phyloP scores from a whole-genome alignment of 2,797 vertebrate species.

The Ctenochaetus hawaiiensis region DNA sequence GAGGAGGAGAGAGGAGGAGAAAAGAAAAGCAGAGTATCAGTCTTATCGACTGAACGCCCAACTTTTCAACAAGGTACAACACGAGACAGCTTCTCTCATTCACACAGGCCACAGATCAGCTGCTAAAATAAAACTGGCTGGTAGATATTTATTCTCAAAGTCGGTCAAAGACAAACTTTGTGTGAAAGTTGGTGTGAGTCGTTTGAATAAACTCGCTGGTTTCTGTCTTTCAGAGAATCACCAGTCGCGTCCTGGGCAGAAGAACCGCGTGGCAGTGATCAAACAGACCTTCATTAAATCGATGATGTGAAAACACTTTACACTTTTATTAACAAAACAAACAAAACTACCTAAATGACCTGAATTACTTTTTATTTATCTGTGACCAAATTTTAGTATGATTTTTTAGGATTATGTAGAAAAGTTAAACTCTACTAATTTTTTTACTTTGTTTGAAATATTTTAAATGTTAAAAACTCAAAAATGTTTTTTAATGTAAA shows the following conservation, averaged over 20 bases:
- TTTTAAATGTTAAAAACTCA: constrained; percentile 11
- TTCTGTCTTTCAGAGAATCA: constrained; percentile 76
- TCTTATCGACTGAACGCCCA: constrained; percentile 90
- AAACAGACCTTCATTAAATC: constrained; percentile 2
- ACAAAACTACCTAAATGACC: constrained; percentile 37
- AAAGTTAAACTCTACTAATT: constrained; percentile 9
- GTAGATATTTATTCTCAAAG: not conserved
- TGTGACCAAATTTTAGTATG: not conserved
- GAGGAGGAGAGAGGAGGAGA: constrained; percentile 88
- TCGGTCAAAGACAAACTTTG: not conserved
- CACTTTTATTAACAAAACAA: not conserved
- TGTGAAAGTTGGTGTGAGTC: not conserved
- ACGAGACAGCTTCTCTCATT: not conserved
- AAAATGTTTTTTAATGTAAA: constrained; percentile 42
- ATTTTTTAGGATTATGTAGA: constrained; percentile 48
- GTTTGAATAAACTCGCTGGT: constrained; percentile 1
- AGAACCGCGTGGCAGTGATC: constrained; percentile 70
- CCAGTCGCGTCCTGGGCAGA: constrained; percentile 68
- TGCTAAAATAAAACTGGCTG: not conserved
- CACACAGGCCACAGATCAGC: no score
- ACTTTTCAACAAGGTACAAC: constrained; percentile 89
- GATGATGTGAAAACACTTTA: constrained; percentile 15
- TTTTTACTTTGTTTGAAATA: not conserved
- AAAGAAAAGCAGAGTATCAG: constrained; percentile 85
- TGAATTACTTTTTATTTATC: constrained; percentile 26